Base-by-base conservation (phyloP, 2,888 invertebrate genomes). In the Matsumyia berberina region DNA sequence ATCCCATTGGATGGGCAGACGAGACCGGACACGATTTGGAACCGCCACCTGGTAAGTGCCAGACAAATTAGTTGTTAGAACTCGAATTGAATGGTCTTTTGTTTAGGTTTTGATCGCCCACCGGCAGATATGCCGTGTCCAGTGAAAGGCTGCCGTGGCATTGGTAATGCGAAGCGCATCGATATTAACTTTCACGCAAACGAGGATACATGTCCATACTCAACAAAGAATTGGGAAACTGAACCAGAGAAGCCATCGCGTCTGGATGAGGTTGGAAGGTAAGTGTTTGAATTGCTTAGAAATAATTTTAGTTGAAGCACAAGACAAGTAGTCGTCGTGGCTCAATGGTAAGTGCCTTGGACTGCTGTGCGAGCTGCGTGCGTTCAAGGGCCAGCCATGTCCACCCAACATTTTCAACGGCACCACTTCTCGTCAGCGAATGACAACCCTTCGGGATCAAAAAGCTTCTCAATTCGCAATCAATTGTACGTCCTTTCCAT, bases 1-100 rank as follows among this genome's bases (percentile, higher is more conserved):
- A 98, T 92, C 98, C 98, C 0, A 94, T 96, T 85, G 96, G 96
- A 37, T 98, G 98, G 97, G 97, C 97, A 90, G 93, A 94, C 86
- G 96, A 96, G 92, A 97, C 97, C 0, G 95, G 95, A 1, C 98
- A 98, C 91, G 95, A 96, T 0, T 92, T 98, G 29, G 96, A 97
- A 90, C 95, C 96, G 8, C 98, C 98, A 11, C 93, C 97, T 51
- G 95, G 96, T 94, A 90, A 94, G 94, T 92, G 58, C 17, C 8
- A 6, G 5, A 15, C 5, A 2, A 17, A 12, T n/a, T n/a, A 1
- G 5, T 5, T 6, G 5, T 39, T 0, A 0, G 6, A 37, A 55
- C n/a, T 12, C 7, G 17, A 4, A 15, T 93, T 19, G 39, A 15
- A 62, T 57, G 2, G n/a, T n/a, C 15, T 29, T 49, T n/a, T 44